Evolutionary conservation across 2,797 vertebrate genomes (phyloP).

Genomic region (Hapalemur alaotrensis): DNA sequence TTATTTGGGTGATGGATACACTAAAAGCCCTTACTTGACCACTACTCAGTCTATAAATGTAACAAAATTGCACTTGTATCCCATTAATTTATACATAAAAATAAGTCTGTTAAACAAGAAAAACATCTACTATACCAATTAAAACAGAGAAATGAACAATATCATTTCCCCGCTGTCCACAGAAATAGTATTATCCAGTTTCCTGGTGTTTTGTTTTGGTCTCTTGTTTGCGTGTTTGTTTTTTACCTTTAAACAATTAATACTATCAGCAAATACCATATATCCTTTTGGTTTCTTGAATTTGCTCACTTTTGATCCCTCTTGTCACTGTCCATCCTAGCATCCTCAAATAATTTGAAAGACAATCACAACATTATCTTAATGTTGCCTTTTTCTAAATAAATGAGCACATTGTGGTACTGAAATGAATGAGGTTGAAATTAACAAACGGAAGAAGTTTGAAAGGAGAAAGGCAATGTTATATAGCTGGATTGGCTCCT

Average conservation of each 20-base stretch:
- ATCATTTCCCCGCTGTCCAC: not conserved
- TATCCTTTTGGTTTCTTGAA: not conserved
- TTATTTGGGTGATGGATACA: no score
- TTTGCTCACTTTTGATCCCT: not conserved
- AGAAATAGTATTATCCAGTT: not conserved
- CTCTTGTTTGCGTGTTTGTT: not conserved
- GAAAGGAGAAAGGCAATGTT: not conserved
- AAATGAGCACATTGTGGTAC: not conserved
- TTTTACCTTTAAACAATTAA: not conserved
- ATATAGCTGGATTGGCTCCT: not conserved
- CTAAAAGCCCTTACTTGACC: no score
- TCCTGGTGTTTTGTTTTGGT: not conserved
- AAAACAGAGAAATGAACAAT: not conserved
- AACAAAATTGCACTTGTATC: no score
- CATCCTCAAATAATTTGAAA: not conserved
- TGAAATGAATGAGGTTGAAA: not conserved
- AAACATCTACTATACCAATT: not conserved
- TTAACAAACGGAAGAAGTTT: not conserved
- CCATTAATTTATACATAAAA: no score
- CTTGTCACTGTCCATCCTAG: rapidly evolving
- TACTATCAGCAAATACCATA: not conserved
- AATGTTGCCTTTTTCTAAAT: not conserved
- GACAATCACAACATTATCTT: not conserved
- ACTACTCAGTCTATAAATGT: no score
- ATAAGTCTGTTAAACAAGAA: no score